phyloP scores from a whole-genome alignment of 1,140 invertebrate genomes.

The Argopecten irradians region DNA sequence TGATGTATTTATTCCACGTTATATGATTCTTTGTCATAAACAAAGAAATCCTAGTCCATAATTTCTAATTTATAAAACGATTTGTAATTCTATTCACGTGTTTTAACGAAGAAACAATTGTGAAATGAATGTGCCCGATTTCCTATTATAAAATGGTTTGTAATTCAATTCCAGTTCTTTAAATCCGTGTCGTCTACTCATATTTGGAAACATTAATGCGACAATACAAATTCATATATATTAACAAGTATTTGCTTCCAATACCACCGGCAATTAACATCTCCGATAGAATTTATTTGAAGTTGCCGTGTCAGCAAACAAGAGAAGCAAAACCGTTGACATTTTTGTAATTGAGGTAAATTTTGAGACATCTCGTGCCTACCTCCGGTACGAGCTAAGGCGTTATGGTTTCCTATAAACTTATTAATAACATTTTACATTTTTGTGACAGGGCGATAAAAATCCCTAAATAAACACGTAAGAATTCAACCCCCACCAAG shows the following conservation, averaged over 20 bases:
- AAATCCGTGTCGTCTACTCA: neutral
- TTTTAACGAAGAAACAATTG: conserved; percentile 1
- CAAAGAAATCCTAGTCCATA: conserved; percentile 16
- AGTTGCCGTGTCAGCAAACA: neutral
- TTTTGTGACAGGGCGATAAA: conserved; percentile 9
- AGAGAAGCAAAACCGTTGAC: neutral
- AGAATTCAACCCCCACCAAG: conserved; percentile 7
- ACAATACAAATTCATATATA: conserved; percentile 22
- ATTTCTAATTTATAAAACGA: conserved; percentile 13
- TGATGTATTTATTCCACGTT: neutral
- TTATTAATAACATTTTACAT: conserved; percentile 19
- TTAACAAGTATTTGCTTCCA: conserved; percentile 11
- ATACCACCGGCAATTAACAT: neutral
- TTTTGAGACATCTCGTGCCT: neutral
- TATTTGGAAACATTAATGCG: neutral
- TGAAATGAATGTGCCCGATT: neutral
- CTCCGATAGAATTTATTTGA: conserved; percentile 11
- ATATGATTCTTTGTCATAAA: conserved; percentile 19
- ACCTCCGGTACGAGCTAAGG: neutral
- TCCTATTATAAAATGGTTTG: conserved; percentile 18
- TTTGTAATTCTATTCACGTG: conserved; percentile 2
- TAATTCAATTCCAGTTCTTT: neutral
- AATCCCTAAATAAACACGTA: neutral
- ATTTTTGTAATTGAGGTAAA: conserved; percentile 23
- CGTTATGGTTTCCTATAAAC: neutral